Evolutionary conservation across 2,888 invertebrate genomes (phyloP).

Genomic region (Opisthograptis luteolata): DNA sequence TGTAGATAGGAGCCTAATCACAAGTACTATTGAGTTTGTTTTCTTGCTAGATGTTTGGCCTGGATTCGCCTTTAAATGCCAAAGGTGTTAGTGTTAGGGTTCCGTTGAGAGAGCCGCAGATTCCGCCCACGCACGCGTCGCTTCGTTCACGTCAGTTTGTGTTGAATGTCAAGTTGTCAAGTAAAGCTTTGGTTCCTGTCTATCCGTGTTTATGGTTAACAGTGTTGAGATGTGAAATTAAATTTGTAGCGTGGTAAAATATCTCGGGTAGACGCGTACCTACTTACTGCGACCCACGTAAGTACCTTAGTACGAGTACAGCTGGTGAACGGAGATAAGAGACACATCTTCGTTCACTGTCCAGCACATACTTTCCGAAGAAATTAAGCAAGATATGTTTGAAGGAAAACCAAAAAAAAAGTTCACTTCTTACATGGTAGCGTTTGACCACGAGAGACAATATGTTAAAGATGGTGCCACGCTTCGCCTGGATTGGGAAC

Average conservation of each 20-base stretch:
- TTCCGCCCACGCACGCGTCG: constrained; percentile 17
- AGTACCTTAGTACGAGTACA: too few relatives aligned
- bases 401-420: too few relatives aligned
- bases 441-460: too few relatives aligned
- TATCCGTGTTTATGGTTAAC: background rate
- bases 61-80: constrained; percentile 11
- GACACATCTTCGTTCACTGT: too few relatives aligned
- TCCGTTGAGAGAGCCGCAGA: background rate
- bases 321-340: too few relatives aligned
- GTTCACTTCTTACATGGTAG: too few relatives aligned
- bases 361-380: too few relatives aligned
- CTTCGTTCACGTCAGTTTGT: constrained; percentile 6
- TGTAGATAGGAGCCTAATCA: background rate
- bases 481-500: too few relatives aligned
- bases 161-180: constrained; percentile 12
- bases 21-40: background rate
- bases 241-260: constrained; percentile 4
- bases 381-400: too few relatives aligned
- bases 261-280: too few relatives aligned
- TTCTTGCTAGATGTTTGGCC: background rate
- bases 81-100: constrained; percentile 10
- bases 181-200: constrained; percentile 6
- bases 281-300: too few relatives aligned
- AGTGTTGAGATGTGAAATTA: background rate
- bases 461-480: too few relatives aligned